Evolutionary conservation across 1,140 invertebrate species (phyloP).

Genomic region (Caenorhabditis inopinata): DNA sequence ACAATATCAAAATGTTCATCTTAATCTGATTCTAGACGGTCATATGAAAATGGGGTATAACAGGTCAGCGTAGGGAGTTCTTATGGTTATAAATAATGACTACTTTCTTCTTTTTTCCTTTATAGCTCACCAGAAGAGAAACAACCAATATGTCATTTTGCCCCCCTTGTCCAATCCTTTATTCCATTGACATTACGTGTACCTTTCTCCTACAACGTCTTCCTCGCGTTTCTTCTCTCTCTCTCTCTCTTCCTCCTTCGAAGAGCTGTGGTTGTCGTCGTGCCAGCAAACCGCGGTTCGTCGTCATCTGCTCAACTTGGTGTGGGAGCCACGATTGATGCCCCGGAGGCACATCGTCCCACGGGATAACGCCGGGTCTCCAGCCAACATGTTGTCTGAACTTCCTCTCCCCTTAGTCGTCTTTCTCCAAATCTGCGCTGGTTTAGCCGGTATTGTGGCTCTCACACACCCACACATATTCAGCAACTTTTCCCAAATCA

Average conservation of each 20-base stretch:
- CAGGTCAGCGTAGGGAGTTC: not conserved
- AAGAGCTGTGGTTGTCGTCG: not conserved
- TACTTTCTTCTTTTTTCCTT: not conserved
- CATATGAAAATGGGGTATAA: not conserved
- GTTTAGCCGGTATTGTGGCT: not conserved
- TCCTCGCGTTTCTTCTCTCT: not conserved
- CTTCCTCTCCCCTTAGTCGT: not conserved
- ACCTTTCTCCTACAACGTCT: not conserved
- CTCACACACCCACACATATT: not conserved
- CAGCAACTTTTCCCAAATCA: not conserved
- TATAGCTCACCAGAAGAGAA: slow-evolving; percentile 7
- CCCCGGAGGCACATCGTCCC: slow-evolving; percentile 27
- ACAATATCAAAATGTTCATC: too few relatives aligned
- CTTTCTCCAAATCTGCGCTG: not conserved
- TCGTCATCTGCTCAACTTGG: slow-evolving; percentile 15
- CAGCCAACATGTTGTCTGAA: slow-evolving; percentile 26
- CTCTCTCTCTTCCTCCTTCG: not conserved
- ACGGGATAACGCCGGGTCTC: slow-evolving; percentile 23
- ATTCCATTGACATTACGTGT: slow-evolving; percentile 31
- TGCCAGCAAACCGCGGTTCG: too few relatives aligned
- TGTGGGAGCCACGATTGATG: not conserved
- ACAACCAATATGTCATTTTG: slow-evolving; percentile 28
- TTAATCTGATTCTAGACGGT: not conserved
- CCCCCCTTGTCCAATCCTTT: slow-evolving; percentile 29
- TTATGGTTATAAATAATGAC: slow-evolving; percentile 32